Evolutionary conservation across 2,888 invertebrate species (phyloP).

Genomic region (Xestoiulus laeticollis): DNA sequence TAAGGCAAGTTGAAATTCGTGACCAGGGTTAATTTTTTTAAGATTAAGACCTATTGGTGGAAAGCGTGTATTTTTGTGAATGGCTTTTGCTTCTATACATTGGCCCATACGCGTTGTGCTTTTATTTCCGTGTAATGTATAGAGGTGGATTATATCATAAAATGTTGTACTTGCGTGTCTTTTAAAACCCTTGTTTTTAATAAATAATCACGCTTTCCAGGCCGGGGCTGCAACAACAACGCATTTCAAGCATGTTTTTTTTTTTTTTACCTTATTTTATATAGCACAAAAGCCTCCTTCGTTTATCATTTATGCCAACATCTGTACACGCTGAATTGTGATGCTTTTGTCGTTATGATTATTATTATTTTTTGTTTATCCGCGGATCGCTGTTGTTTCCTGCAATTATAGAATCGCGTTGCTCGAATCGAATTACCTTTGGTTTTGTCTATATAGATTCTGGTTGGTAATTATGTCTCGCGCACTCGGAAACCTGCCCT

Average conservation of each 20-base stretch:
- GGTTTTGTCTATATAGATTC: neutral
- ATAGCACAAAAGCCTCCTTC: neutral
- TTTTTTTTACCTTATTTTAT: neutral
- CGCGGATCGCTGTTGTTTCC: neutral
- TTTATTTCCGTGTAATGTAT: neutral
- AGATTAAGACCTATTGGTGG: too few relatives aligned
- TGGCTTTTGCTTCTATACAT: too few relatives aligned
- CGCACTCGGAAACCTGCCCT: neutral
- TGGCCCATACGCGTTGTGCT: neutral
- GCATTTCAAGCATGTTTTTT: neutral
- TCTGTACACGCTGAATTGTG: neutral
- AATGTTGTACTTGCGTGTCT: neutral
- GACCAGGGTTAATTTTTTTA: too few relatives aligned
- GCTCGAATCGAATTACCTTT: neutral
- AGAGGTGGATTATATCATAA: neutral
- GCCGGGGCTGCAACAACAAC: neutral
- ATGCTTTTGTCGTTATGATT: neutral
- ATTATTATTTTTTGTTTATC: neutral
- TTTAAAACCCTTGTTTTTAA: neutral
- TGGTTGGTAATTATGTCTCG: neutral
- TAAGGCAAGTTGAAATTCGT: too few relatives aligned
- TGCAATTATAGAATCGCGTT: neutral
- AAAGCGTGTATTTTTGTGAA: too few relatives aligned
- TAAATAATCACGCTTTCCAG: conserved; percentile 1
- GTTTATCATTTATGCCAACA: neutral